Percentiles rank a stretch among this genome's conserved stretches.
Evolutionary conservation across 35 echinoderm and acorn worm genomes (phyloP).

Genomic region (Heliocidaris tuberculata): DNA sequence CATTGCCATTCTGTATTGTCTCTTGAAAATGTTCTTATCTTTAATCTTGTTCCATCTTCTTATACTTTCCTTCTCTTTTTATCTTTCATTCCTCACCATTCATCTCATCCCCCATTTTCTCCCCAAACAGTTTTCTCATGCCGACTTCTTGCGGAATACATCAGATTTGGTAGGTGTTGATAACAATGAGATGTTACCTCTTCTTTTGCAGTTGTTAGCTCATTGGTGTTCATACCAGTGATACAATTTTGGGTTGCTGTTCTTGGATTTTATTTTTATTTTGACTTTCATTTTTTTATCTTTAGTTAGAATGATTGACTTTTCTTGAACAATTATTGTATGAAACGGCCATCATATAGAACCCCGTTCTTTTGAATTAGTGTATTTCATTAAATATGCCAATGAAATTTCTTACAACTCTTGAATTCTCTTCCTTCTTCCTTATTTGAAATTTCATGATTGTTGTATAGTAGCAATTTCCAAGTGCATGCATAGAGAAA

Average conservation of each 20-base stretch:
- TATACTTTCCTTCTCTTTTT: not conserved
- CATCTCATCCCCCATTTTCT: slow-evolving; percentile 21
- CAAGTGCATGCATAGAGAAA: not conserved
- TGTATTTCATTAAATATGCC: not conserved
- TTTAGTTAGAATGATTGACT: not conserved
- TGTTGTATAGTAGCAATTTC: too few species aligned
- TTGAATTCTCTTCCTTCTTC: not conserved
- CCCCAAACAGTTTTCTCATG: slow-evolving; percentile 12
- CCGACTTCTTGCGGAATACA: not conserved
- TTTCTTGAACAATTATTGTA: too few species aligned
- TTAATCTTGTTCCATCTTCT: not conserved
- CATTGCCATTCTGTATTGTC: not conserved
- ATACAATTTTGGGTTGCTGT: not conserved
- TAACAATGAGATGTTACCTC: not conserved
- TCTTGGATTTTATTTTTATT: not conserved
- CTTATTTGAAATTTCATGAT: not conserved
- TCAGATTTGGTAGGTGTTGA: slow-evolving; percentile 39
- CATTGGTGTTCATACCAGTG: not conserved
- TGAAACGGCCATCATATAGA: too few species aligned
- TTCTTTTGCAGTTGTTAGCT: not conserved
- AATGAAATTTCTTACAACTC: not conserved
- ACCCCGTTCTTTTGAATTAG: too few species aligned
- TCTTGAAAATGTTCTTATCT: not conserved
- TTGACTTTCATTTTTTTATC: not conserved
- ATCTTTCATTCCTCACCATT: not conserved